Evolutionary conservation across 2,113 vertebrate genomes (phyloP), one percentile per base, ranked within the genome.

Genomic region (Centropristis striata): DNA sequence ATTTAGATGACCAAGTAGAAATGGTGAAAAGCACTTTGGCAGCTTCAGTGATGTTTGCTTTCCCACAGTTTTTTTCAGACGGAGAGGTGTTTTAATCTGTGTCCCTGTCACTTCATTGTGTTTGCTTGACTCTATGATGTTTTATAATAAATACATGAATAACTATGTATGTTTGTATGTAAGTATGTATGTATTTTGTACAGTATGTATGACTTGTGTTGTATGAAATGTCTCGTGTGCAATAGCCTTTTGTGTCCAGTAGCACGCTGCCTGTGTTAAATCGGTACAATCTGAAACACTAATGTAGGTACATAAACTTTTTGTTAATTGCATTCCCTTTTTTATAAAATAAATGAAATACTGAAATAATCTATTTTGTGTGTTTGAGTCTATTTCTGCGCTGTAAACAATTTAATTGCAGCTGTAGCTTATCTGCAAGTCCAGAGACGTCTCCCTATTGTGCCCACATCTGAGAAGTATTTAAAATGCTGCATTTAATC

Each of bases 201-300:
- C 82, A 93, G 86, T 93, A 85, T 94, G 93, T 92, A 77, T 90
- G 86, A 90, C 78, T 67, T 87, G 72, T 93, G 83, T 91, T 88
- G 84, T 93, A 87, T 92, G 86, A 87, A 90, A 91, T 93, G 94
- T 95, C 88, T 90, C 47, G 93, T 95, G 94, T 96, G 95, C 95
- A 96, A 96, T 96, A 95, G 94, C 92, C 86, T 94, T 94, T 78
- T 93, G 88, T 94, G 92, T 95, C 86, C 82, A 90, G 91, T 95
- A 94, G 94, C 94, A 94, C 92, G 93, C 93, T 95, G 92, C 92
- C 92, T 95, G 84, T 95, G 93, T 94, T 89, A 87, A 92, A 89
- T 81, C 85, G 95, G 95, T 96, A 96, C 95, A 94, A 93, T 92
- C 81, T 86, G 91, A 91, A 96, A 95, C 95, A 96, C 94, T 95